phyloP scores from a whole-genome alignment of 2,113 vertebrate genomes.

The Phocoena phocoena region DNA sequence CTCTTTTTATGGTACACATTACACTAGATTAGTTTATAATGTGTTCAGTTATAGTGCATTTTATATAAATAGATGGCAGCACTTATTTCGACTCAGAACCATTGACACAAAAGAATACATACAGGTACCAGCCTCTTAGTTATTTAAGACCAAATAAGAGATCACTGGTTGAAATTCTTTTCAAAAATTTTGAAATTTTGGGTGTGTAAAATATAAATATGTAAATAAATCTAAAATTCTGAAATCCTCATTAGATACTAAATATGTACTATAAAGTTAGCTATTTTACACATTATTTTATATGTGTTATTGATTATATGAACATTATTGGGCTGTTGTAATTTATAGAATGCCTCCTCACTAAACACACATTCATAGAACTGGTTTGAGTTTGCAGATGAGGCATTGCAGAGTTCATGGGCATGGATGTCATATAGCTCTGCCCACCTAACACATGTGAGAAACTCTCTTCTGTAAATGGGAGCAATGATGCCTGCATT shows the following conservation, averaged over 20 bases:
- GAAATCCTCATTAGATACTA: not conserved
- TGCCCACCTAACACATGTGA: not conserved
- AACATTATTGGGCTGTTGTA: not conserved
- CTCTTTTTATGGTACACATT: not conserved
- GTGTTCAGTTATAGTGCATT: not conserved
- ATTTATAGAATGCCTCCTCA: not conserved
- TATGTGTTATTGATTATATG: not conserved
- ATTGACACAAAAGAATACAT: not conserved
- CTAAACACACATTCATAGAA: not conserved
- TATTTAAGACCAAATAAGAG: not conserved
- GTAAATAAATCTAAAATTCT: not conserved
- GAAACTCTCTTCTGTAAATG: not conserved
- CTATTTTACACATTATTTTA: not conserved
- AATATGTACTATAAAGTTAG: not conserved
- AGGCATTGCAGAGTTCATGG: not conserved
- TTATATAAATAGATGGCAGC: not conserved
- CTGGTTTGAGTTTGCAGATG: not conserved
- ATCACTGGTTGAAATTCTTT: not conserved
- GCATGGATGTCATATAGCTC: too few relatives aligned
- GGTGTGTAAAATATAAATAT: not conserved
- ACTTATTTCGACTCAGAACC: not conserved
- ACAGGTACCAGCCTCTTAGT: not conserved
- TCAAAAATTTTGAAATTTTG: not conserved
- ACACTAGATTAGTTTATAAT: not conserved
- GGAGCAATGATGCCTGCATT: not conserved